Base-by-base conservation (phyloP, 2,888 invertebrate genomes). In the Leptopilina drosophilae region DNA sequence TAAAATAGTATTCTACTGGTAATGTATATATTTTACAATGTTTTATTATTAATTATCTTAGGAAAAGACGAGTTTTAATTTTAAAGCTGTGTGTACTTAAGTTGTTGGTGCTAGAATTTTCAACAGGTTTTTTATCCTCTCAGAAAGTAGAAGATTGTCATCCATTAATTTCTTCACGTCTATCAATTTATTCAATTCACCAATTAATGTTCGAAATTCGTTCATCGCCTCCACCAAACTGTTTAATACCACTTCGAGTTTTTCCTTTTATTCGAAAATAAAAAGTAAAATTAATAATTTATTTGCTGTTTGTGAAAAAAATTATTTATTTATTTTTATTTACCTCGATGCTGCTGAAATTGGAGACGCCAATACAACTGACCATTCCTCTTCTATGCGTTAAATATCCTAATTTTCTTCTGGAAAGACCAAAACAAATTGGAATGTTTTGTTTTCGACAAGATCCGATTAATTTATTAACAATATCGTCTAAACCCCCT, bases 371-470 rank as follows among this genome's bases (percentile, higher is more conserved):
- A 26, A 89, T 81, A 46, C 88, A 88, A 76, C 86, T 87, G 14
- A 85, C 85, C 56, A 86, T 78, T 15, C 88, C 88, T 42, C 83
- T 89, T 66, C 88, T 88, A 69, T 87, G 88, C 11, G 83, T 84
- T 78, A 85, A 85, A 67, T 89, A 89, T 64, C 89, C 89, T n/a
- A 89, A 84, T 73, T 89, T 88, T 40, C 89, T 85, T 76, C 88
- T 85, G 9, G 81, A 79, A 11, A 89, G 84, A n/a, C 87, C 88
- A 64, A 88, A 89, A 65, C 88, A 86, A 81, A 83, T 83, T 56
- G 84, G 82, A 7, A 87, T 81, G 33, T 87, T 85, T 66, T 87
- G 79, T 66, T 78, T 84, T 76, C 81, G 85, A 80, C 89, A 89
- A 2, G 65, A 77, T 20, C 82, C 85, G 42, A 86, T 77, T 40